A percentile compares a stretch with the other conserved stretches of the same genome.
These are phyloP conservation scores for Thalassarche chlororhynchos DNA, from an alignment of 2,113 vertebrate genomes.

Conservation along the genomic window DNA sequence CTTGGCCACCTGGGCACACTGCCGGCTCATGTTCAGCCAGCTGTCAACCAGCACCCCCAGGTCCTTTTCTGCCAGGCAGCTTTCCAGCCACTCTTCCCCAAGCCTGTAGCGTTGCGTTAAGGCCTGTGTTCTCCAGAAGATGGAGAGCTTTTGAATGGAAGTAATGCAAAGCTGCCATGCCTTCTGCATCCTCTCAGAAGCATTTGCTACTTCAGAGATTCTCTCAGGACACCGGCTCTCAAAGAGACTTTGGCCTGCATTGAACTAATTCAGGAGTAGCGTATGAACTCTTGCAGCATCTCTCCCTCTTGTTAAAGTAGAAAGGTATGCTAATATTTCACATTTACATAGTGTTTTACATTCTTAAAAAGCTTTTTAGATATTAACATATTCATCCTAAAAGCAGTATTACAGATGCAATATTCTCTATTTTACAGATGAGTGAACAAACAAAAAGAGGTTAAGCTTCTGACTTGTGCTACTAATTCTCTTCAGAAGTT, in stretches of 20 bases:
- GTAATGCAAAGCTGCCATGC: not conserved
- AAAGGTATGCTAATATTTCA: not conserved
- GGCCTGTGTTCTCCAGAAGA: not conserved
- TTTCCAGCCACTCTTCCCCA: too few relatives aligned
- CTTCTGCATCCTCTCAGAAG: not conserved
- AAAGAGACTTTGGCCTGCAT: rapidly evolving
- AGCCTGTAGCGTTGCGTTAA: not conserved
- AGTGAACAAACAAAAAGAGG: not conserved
- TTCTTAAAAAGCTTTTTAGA: not conserved
- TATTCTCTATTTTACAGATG: not conserved
- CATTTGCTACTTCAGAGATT: not conserved
- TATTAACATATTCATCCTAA: not conserved
- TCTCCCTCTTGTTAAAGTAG: not conserved
- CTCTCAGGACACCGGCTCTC: not conserved
- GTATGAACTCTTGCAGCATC: not conserved
- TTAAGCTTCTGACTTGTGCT: not conserved
- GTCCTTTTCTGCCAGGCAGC: too few relatives aligned
- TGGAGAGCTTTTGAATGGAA: not conserved
- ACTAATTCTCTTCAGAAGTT: not conserved
- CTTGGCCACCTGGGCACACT: too few relatives aligned
- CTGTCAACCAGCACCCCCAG: too few relatives aligned
- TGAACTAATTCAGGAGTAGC: not conserved
- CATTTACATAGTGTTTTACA: not conserved
- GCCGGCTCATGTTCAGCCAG: too few relatives aligned
- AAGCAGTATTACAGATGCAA: not conserved